These are phyloP conservation scores for Perodicticus potto DNA, from an alignment of 2,797 vertebrate species.

Conservation along the genomic window DNA sequence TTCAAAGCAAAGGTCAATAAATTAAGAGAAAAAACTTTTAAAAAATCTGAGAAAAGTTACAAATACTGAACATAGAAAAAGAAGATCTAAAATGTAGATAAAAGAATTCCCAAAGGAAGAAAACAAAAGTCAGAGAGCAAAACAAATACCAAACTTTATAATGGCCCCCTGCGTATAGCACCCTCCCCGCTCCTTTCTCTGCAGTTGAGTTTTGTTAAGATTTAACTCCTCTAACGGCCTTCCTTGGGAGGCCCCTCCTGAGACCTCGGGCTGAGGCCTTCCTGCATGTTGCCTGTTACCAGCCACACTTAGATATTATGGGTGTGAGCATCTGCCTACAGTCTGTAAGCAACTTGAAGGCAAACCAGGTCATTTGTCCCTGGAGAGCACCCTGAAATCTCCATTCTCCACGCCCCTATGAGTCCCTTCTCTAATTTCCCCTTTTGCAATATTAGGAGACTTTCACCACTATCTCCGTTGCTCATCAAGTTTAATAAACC, in stretches of 20 bases:
- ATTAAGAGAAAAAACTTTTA: background rate
- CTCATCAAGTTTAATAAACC: background rate
- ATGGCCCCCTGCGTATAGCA: background rate
- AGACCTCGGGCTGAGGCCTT: background rate
- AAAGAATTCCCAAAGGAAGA: background rate
- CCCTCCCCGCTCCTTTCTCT: background rate
- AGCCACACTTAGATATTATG: background rate
- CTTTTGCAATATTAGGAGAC: background rate
- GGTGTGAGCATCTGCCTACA: background rate
- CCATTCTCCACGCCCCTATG: background rate
- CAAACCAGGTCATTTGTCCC: background rate
- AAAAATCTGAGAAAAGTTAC: background rate
- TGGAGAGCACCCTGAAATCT: background rate
- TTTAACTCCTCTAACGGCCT: background rate
- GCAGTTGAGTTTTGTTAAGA: background rate
- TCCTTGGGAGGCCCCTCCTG: background rate
- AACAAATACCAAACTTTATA: background rate
- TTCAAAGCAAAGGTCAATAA: slow-evolving; percentile 20
- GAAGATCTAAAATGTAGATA: slow-evolving; percentile 21
- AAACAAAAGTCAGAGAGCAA: background rate
- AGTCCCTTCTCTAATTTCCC: background rate
- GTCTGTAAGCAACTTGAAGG: background rate
- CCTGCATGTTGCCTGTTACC: background rate
- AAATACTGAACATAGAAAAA: background rate
- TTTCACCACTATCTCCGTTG: background rate